These are phyloP conservation scores for Colistium nudipinnis DNA, from an alignment of 2,113 vertebrate species.

Conservation along the genomic window DNA sequence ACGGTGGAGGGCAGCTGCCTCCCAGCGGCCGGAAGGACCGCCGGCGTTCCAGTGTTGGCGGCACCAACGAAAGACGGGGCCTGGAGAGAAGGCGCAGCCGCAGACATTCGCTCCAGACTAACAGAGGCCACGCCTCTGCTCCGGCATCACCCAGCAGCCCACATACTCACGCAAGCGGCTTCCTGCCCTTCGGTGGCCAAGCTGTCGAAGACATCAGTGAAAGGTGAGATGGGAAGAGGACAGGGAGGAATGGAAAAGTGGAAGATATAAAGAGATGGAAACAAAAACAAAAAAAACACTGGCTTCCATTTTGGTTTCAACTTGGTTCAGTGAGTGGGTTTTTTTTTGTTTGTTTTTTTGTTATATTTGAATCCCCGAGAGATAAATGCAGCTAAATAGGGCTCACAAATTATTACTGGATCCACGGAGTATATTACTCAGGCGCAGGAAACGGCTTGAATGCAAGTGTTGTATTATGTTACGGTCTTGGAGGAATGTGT, in stretches of 20 bases:
- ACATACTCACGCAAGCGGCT: conserved; percentile 66
- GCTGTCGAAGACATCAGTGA: conserved; percentile 85
- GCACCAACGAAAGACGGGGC: conserved; percentile 78
- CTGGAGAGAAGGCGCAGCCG: conserved; percentile 92
- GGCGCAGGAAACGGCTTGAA: conserved; percentile 56
- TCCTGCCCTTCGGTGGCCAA: conserved; percentile 79
- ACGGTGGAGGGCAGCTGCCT: conserved; percentile 83
- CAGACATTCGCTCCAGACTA: conserved; percentile 89
- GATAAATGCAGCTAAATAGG: conserved; percentile 23
- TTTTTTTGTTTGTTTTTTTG: background rate
- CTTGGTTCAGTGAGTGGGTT: conserved; percentile 9
- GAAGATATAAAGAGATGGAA: conserved; percentile 18
- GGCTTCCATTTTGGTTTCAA: conserved; percentile 26
- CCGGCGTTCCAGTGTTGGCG: conserved; percentile 88
- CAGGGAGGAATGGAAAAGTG: conserved; percentile 1
- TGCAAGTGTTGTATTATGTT: conserved; percentile 58
- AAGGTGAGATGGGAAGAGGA: conserved; percentile 81
- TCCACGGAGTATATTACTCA: conserved; percentile 14
- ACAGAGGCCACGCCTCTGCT: conserved; percentile 84
- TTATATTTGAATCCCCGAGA: conserved; percentile 43
- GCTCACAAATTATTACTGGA: conserved; percentile 25
- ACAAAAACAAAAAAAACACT: conserved; percentile 8
- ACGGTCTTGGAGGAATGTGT: conserved; percentile 45
- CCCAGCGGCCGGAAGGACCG: conserved; percentile 86
- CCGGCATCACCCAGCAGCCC: conserved; percentile 85